Base-by-base conservation (phyloP, 2,888 invertebrate species). In the Selenia dentaria region DNA sequence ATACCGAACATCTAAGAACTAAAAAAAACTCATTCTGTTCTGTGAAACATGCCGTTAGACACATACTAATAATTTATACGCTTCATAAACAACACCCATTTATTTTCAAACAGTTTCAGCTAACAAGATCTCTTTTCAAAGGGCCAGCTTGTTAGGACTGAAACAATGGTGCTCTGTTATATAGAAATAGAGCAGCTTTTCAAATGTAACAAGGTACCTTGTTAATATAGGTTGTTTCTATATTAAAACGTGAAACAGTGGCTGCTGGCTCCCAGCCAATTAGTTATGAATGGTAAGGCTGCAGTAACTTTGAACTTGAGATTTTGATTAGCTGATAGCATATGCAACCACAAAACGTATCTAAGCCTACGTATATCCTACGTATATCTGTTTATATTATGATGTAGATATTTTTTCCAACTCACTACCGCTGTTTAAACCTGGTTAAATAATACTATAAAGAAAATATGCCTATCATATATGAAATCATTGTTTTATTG, bases 111-210 rank as follows among this genome's bases (percentile, higher is more conserved):
- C 35, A 20, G 62, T 57, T 57, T 56, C 56, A 38, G 52, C 57
- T 70, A 72, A 71, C 67, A 70, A 67, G 63, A 62, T 53, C 42
- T 54, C 59, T 56, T 54, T 57, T 70, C 62, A 67, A 75, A 74
- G 73, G 52, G 55, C 40, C 40, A 24, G 59, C 70, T 72, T 74
- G 72, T 74, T 74, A 70, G 46, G 55, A 41, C 62, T 59, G 57
- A 78, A 77, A 84, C 85, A 85, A 84, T 77, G 78, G 68, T 55
- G 71, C 77, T 72, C 76, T 79, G 67, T 57, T 65, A n/a, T n/a
- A n/a, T n/a, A 74, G 70, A 69, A 82, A 82, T 83, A 80, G 74
- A 78, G 71, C 14, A 29, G 35, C 44, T 45, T 39, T 39, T 46
- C 35, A 46, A 40, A 46, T 29, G 29, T 71, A 78, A 82, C 74